A percentile compares a stretch with the other conserved stretches of the same genome.
phyloP scores from a whole-genome alignment of 1,140 invertebrate species.

The Pissodes strobi region DNA sequence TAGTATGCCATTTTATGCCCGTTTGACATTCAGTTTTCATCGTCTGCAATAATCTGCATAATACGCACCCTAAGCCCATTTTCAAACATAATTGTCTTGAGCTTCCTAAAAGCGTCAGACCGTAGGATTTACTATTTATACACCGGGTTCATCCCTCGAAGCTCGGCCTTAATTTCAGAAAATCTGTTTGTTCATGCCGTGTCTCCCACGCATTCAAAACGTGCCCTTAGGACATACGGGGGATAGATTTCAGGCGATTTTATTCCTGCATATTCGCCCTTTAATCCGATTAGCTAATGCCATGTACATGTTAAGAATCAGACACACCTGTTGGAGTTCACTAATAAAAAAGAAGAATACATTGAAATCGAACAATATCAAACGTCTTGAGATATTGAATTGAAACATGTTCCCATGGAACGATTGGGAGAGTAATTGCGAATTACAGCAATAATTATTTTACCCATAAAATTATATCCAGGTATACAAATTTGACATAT shows the following conservation, averaged over 20 bases:
- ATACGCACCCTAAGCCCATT: slow-evolving; percentile 14
- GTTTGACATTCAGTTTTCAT: too few species aligned
- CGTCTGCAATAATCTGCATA: too few species aligned
- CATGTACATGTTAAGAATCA: neutral
- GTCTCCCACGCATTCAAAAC: slow-evolving; percentile 18
- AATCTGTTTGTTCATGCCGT: slow-evolving; percentile 24
- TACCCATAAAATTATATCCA: too few species aligned
- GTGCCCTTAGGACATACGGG: neutral
- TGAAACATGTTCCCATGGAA: too few species aligned
- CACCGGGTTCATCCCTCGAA: slow-evolving; percentile 20
- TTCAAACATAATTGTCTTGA: slow-evolving; percentile 7
- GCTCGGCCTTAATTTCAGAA: slow-evolving; percentile 9
- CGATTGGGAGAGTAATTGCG: too few species aligned
- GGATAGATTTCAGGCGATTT: slow-evolving; percentile 2
- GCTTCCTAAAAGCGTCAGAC: slow-evolving; percentile 7
- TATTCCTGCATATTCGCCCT: neutral
- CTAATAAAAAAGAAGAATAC: too few species aligned
- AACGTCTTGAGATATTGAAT: too few species aligned
- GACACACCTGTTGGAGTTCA: too few species aligned
- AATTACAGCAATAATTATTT: too few species aligned
- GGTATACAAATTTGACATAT: too few species aligned
- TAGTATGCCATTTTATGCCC: too few species aligned
- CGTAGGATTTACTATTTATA: slow-evolving; percentile 24
- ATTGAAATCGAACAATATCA: too few species aligned
- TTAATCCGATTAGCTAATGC: slow-evolving; percentile 14